Conservation (phyloP, 2,113 vertebrate genomes). For the Hypocryptadius cinnamomeus region DNA sequence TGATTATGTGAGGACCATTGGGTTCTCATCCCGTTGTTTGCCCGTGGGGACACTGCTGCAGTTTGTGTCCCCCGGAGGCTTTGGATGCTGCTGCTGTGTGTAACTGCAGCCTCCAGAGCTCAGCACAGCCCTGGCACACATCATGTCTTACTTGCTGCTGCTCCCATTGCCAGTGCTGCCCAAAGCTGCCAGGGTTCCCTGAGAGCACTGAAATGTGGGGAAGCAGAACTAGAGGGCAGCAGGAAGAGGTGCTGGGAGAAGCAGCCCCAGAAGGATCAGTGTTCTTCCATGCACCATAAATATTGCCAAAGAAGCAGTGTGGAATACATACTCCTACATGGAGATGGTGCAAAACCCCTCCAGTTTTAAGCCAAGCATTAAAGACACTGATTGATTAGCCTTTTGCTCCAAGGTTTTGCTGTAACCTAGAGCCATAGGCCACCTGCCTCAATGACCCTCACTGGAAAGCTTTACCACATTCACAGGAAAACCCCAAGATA, state of each 20-base stretch:
- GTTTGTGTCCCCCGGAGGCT: background rate
- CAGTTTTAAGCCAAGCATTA: background rate
- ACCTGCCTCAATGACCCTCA: background rate
- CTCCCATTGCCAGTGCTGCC: background rate
- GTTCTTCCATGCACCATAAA: background rate
- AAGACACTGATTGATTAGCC: background rate
- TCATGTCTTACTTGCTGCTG: rapidly evolving
- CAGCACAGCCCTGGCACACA: background rate
- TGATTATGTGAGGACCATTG: conserved; percentile 42
- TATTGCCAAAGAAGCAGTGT: background rate
- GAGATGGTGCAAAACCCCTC: background rate
- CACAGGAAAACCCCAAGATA: background rate
- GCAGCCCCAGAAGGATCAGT: background rate
- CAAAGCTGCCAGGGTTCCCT: background rate
- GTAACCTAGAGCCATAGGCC: background rate
- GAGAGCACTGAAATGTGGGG: background rate
- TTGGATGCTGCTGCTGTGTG: background rate
- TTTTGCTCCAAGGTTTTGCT: background rate
- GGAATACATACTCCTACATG: too few relatives aligned
- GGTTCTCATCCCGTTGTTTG: conserved; percentile 28
- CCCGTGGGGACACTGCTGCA: background rate
- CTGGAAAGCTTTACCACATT: background rate
- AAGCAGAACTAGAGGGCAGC: background rate
- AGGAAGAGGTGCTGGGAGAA: background rate
- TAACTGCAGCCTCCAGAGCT: background rate